Base-by-base conservation (phyloP, 2,888 invertebrate genomes). In the Baccha elongata region DNA sequence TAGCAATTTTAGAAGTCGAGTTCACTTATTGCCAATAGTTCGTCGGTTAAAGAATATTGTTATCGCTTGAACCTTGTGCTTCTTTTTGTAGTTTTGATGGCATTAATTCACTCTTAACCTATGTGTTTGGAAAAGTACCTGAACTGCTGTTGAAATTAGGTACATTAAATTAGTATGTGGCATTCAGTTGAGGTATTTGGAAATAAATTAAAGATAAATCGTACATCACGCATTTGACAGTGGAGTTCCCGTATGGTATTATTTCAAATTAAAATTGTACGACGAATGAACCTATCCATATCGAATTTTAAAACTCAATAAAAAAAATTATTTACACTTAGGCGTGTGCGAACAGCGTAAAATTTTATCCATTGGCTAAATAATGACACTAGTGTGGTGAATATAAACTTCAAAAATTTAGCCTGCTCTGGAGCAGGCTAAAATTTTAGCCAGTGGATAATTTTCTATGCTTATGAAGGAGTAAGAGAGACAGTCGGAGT, bases 21-120 rank as follows among this genome's bases (percentile, higher is more conserved):
- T 81, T 81, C 81, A 81, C 71, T 81, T 81, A 81, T 81, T 81
- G 71, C 42, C 75, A 81, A 81, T 75, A 76, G 81, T 76, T 71
- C 75, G 75, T 26, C 42, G 37, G 55, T 21, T 37, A 37, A 71
- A 50, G 75, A 81, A 81, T 81, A 81, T 81, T 81, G 81, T 81
- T 81, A 81, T 81, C 81, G 80, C 75, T 53, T 81, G 80, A 81
- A 81, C 73, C 78, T 79, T 79, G 78, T 73, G 53, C 62, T 69
- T 80, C 50, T 78, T 74, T 35, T 19, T 10, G 35, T 65, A 26
- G 64, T 60, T 67, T 40, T 78, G 50, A 60, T 64, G 62, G 69
- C 69, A 80, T 71, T 75, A 65, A 81, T 69, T 81, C 75, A 81
- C 55, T 65, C 65, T 50, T 53, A 67, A 67, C 44, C 71, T 62